These are phyloP conservation scores for Nesospiza acunhae DNA, from an alignment of 2,113 vertebrate species.

Conservation along the genomic window DNA sequence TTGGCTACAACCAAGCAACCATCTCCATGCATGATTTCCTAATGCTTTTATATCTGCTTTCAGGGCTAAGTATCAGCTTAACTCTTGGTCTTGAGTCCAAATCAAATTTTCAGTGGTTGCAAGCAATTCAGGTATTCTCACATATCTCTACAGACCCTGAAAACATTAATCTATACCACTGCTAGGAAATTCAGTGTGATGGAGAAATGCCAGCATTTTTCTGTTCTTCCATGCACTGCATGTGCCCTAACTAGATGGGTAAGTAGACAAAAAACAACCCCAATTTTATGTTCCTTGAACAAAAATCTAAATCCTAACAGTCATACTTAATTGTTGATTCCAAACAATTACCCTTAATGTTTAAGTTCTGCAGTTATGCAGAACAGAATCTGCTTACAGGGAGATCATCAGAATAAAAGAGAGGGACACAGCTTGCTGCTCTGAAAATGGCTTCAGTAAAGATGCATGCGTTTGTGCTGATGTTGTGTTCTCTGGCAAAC, in stretches of 20 bases:
- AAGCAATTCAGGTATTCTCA: not conserved
- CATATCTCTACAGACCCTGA: not conserved
- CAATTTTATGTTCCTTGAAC: not conserved
- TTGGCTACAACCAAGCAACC: not conserved
- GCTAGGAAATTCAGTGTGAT: not conserved
- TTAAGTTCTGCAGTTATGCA: not conserved
- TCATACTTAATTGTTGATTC: not conserved
- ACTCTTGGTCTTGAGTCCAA: not conserved
- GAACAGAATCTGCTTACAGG: not conserved
- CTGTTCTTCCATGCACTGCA: not conserved
- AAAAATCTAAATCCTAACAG: not conserved
- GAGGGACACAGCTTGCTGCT: not conserved
- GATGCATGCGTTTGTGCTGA: not conserved
- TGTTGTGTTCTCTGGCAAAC: not conserved
- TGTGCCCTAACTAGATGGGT: not conserved
- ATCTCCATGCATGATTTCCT: not conserved
- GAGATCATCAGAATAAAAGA: not conserved
- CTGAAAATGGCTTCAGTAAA: not conserved
- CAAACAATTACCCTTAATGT: not conserved
- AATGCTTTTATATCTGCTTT: not conserved
- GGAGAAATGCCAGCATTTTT: not conserved
- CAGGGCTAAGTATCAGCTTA: not conserved
- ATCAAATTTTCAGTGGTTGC: not conserved
- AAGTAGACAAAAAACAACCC: not conserved
- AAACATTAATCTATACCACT: not conserved